phyloP scores from a whole-genome alignment of 2,113 vertebrate genomes.

The Alethe diademata region DNA sequence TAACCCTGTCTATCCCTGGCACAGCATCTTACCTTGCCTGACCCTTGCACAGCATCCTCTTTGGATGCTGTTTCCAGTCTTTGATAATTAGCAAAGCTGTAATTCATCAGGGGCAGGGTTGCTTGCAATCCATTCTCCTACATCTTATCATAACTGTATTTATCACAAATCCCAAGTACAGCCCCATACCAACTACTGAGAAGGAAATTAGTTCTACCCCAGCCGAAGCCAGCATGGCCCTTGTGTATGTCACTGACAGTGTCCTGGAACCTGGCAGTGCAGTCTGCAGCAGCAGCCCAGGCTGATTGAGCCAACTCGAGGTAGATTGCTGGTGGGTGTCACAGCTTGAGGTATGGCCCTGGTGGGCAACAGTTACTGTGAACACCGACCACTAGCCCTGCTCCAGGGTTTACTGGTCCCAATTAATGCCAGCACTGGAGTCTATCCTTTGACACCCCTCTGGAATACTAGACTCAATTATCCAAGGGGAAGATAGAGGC shows the following conservation, averaged over 20 bases:
- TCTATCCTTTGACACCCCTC: neutral
- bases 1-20: too few relatives aligned
- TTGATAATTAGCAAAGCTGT: too few relatives aligned
- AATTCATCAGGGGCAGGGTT: too few relatives aligned
- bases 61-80: too few relatives aligned
- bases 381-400: rapidly evolving
- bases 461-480: neutral
- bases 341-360: neutral
- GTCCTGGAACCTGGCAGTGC: too few relatives aligned
- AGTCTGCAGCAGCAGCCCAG: neutral
- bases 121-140: too few relatives aligned
- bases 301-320: neutral
- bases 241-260: rapidly evolving
- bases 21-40: too few relatives aligned
- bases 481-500: neutral
- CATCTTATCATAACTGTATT: neutral
- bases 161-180: neutral
- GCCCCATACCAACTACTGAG: neutral
- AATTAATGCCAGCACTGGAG: neutral
- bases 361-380: neutral
- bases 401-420: neutral
- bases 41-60: too few relatives aligned
- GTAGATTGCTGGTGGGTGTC: neutral
- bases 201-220: neutral
- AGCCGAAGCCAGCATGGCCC: neutral